Evolutionary conservation across 2,888 invertebrate species (phyloP).

Genomic region (Drosophila aldrichi): DNA sequence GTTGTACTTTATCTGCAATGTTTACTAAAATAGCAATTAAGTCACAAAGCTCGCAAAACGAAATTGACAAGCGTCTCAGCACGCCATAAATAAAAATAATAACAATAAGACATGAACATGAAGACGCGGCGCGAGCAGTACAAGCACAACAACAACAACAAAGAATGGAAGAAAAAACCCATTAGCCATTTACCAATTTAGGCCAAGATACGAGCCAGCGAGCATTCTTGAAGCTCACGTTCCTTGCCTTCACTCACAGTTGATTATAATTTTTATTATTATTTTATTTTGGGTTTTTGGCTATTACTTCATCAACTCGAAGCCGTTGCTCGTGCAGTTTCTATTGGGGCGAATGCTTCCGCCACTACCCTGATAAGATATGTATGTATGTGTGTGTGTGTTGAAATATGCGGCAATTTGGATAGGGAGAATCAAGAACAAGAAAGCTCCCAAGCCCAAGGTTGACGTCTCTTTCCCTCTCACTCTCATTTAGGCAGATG

Average conservation of each 20-base stretch:
- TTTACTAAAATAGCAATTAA: slow-evolving; percentile 64
- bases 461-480: slow-evolving; percentile 46
- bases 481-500: slow-evolving; percentile 40
- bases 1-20: slow-evolving; percentile 24
- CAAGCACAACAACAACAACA: slow-evolving; percentile 11
- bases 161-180: slow-evolving; percentile 39
- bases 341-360: slow-evolving; percentile 49
- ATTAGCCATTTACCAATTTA: slow-evolving; percentile 71
- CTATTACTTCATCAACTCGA: slow-evolving; percentile 68
- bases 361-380: slow-evolving; percentile 61
- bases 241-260: slow-evolving; percentile 34
- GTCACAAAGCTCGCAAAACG: slow-evolving; percentile 44
- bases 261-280: slow-evolving; percentile 59
- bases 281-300: slow-evolving; percentile 44
- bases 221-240: slow-evolving; percentile 41
- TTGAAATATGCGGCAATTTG: slow-evolving; percentile 21
- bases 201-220: slow-evolving; percentile 64
- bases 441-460: slow-evolving; percentile 67
- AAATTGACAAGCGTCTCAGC: slow-evolving; percentile 41
- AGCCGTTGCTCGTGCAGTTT: slow-evolving; percentile 31
- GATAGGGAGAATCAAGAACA: slow-evolving; percentile 22
- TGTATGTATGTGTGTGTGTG: neutral
- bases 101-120: slow-evolving; percentile 20
- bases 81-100: slow-evolving; percentile 50
- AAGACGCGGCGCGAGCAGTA: slow-evolving; percentile 15